A percentile compares a stretch with the other conserved stretches of the same genome.
phyloP scores from a whole-genome alignment of 2,797 vertebrate genomes.

The Emys orbicularis region DNA sequence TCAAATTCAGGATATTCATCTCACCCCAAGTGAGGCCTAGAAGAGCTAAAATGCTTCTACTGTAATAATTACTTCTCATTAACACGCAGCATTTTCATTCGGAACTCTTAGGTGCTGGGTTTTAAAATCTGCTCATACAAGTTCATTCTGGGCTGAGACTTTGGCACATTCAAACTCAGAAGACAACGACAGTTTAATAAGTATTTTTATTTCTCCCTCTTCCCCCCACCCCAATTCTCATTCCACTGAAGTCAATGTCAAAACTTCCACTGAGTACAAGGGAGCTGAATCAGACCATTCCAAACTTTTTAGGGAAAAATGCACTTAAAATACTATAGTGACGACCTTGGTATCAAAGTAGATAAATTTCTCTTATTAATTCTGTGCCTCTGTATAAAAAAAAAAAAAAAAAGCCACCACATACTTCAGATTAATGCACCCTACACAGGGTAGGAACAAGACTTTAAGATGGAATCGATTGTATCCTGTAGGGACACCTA shows the following conservation, averaged over 20 bases:
- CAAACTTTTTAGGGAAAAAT: background rate
- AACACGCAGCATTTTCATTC: background rate
- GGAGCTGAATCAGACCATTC: background rate
- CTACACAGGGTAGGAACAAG: background rate
- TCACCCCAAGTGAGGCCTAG: background rate
- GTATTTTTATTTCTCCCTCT: background rate
- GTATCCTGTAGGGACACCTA: background rate
- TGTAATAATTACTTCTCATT: background rate
- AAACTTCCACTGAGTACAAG: background rate
- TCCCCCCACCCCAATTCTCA: background rate
- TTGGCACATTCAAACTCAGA: background rate
- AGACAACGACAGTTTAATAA: background rate
- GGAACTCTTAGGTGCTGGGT: background rate
- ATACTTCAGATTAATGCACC: background rate
- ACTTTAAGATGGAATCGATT: background rate
- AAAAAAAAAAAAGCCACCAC: background rate
- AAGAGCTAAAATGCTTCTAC: background rate
- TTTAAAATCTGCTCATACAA: background rate
- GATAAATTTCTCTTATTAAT: background rate
- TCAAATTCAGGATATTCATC: background rate
- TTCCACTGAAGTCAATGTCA: background rate
- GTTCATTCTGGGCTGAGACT: background rate
- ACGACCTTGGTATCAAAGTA: background rate
- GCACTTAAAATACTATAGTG: background rate
- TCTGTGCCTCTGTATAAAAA: background rate